phyloP scores from a whole-genome alignment of 2,113 vertebrate species.

The Entelurus aequoreus region DNA sequence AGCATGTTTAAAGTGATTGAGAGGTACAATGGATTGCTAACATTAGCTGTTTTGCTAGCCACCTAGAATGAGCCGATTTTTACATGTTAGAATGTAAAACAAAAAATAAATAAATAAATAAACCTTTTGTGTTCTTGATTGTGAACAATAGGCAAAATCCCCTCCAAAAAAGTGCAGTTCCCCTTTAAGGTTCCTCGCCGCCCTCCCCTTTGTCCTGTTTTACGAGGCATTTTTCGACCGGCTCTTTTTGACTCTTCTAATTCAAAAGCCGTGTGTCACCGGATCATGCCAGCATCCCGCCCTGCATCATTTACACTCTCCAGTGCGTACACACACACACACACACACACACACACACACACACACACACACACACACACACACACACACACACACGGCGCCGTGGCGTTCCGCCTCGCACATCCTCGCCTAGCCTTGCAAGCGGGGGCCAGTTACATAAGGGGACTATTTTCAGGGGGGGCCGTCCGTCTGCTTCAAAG shows the following conservation, averaged over 20 bases:
- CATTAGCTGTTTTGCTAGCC: no score
- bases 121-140: no score
- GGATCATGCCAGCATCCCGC: slow-evolving; percentile 28
- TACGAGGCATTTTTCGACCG: slow-evolving; percentile 12
- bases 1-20: no score
- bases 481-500: slow-evolving; percentile 53
- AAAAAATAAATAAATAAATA: no score
- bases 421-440: slow-evolving; percentile 38
- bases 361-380: neutral
- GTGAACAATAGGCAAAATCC: neutral
- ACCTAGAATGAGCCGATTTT: no score
- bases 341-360: slow-evolving; percentile 4
- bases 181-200: slow-evolving; percentile 1
- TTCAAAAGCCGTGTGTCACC: slow-evolving; percentile 59
- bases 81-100: no score
- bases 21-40: no score
- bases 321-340: slow-evolving; percentile 5
- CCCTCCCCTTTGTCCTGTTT: slow-evolving; percentile 10
- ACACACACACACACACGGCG: slow-evolving; percentile 14
- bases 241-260: slow-evolving; percentile 46
- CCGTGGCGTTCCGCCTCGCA: slow-evolving; percentile 41
- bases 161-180: neutral
- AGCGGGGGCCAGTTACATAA: slow-evolving; percentile 66
- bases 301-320: slow-evolving; percentile 64
- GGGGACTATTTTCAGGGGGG: slow-evolving; percentile 55